Evolutionary conservation across 2,113 vertebrate species (phyloP), one percentile per base, ranked within the genome.

Genomic region (Chamaetylas fuelleborni): DNA sequence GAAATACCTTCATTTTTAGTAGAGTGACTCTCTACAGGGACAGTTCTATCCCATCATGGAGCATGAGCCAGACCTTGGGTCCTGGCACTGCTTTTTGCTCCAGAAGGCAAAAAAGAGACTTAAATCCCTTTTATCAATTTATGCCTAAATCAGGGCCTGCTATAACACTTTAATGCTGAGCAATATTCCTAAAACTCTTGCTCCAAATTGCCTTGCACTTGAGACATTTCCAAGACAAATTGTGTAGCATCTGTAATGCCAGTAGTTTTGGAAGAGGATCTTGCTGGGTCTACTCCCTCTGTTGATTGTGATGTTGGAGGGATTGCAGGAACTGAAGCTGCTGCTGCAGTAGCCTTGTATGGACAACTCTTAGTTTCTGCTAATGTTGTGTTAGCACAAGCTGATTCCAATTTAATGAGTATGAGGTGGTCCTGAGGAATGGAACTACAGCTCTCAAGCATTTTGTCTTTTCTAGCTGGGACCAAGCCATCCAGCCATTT

Each of bases 21-120:
- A 26, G 28, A 47, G 29, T 14, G 24, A 5, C 20, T 36, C 19
- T 36, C 40, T n/a, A 2, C 2, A 2, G 11, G 14, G 33, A 8
- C 22, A 47, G 13, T 62, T 20, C 43, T 48, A 18, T n/a, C 9
- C 42, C 36, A 54, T 1, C 0, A 0, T 3, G 26, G 22, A 43
- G 58, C 34, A 33, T 29, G 43, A 85, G 36, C 26, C 34, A 66
- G 19, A 61, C 13, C 24, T 62, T 22, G 36, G 50, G 18, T 67
- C 43, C 40, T 77, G 50, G 13, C 2, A 17, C 26, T 26, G 58
- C 31, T 69, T 89, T 91, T 91, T 74, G 31, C 38, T 51, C 25
- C 33, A 42, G 61, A 61, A 72, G 24, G 34, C 20, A 69, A 64
- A 82, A 67, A n/a, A 8, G 24, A 53, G 23, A 25, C 6, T 26